Evolutionary conservation across 2,797 vertebrate species (phyloP), one percentile per base, ranked within the genome.

Genomic region (Microtus californicus): DNA sequence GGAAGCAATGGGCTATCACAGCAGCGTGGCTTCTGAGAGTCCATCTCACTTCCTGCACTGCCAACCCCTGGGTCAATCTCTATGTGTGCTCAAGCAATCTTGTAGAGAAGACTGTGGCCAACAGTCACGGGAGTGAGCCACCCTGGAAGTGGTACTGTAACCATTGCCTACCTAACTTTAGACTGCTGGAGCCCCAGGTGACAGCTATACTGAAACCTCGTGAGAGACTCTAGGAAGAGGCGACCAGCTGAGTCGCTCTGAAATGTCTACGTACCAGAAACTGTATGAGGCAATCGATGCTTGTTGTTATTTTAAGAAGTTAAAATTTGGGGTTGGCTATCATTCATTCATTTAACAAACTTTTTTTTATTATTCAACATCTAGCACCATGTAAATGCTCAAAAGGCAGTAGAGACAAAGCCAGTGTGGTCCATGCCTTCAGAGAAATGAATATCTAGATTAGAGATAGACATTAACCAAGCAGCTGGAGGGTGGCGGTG

Each of bases 241-340:
- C 51, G 10, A 74, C 63, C 71, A 87, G 79, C 27, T 80, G 74
- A 86, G 9, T 71, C 40, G 14, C 74, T 77, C 37, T 82, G 54
- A 71, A 43, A 83, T 77, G 82, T 65, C 63, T 69, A 73, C 31
- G 12, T 6, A 63, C 31, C 5, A 85, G 80, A 93, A 80, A 90
- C 10, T 17, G 4, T 51, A n/a, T 67, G 73, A 78, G 63, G 89
- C 71, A 67, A 59, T 59, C 13, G 31, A 12, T 54, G 12, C 77
- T 80, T 94, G 14, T 48, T 51, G 21, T 40, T 51, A 21, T 40
- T 77, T 94, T 78, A 89, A 89, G 29, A n/a, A 10, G 77, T 40
- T 54, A 86, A 51, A 89, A 78, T 92, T 95, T 37, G 40, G 61
- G 51, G 76, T 82, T 90, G 65, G 17, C 40, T 88, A 45, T 48